phyloP scores from a whole-genome alignment of 2,888 invertebrate species.

The Drosophila nigricruria region DNA sequence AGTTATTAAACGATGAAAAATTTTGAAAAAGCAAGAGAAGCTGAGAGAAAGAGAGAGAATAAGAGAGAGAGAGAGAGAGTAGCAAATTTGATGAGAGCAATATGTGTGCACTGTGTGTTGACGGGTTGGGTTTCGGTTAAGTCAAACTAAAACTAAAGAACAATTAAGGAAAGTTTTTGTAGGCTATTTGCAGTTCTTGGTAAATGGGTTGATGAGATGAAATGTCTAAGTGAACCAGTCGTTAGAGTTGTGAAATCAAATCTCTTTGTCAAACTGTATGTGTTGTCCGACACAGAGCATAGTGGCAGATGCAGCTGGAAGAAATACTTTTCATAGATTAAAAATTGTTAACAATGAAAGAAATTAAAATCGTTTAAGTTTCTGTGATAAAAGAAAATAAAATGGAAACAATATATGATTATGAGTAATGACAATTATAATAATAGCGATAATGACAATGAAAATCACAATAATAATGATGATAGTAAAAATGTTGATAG shows the following conservation, averaged over 20 bases:
- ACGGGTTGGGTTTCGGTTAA: conserved; percentile 1
- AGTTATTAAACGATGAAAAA: background rate
- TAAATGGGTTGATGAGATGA: conserved; percentile 11
- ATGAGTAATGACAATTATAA: background rate
- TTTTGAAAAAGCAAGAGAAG: background rate
- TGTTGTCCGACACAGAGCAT: background rate
- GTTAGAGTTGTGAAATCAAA: conserved; percentile 7
- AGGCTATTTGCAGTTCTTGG: conserved; percentile 4
- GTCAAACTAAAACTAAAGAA: conserved; percentile 4
- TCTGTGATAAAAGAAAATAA: background rate
- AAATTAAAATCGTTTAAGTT: background rate
- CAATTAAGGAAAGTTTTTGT: background rate
- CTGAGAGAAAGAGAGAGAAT: background rate
- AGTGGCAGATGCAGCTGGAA: background rate
- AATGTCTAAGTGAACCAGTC: conserved; percentile 10
- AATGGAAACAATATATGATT: background rate
- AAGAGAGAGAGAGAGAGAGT: background rate
- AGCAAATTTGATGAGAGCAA: background rate
- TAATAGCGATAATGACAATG: background rate
- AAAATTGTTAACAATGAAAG: background rate
- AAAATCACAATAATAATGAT: background rate
- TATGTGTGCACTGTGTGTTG: background rate
- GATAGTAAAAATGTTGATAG: background rate
- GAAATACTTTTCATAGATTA: background rate
- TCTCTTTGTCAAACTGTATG: background rate